phyloP scores from a whole-genome alignment of 2,797 vertebrate genomes.

The Fratercula arctica region DNA sequence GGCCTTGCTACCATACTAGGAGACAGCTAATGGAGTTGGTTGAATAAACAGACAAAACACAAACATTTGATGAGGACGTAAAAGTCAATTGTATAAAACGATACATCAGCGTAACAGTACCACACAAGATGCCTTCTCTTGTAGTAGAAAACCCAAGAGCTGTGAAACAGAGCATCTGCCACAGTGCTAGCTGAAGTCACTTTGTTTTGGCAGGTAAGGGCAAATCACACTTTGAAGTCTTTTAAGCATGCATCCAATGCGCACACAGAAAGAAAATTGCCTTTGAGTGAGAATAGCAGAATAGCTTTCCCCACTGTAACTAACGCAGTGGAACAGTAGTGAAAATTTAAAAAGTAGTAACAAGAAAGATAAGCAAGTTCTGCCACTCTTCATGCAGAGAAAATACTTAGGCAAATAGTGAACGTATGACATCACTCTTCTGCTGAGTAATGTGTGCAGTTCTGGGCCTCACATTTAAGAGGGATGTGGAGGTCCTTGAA shows the following conservation, averaged over 20 bases:
- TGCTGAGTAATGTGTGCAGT: background rate
- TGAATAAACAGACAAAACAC: background rate
- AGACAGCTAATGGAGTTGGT: background rate
- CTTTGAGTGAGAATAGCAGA: background rate
- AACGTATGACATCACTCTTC: background rate
- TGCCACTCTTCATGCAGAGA: background rate
- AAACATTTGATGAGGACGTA: background rate
- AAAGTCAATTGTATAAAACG: background rate
- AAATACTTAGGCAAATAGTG: background rate
- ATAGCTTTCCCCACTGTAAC: background rate
- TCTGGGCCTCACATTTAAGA: background rate
- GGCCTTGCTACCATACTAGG: background rate
- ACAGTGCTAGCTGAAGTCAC: background rate
- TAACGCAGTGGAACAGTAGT: background rate
- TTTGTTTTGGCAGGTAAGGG: background rate
- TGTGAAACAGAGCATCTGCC: background rate
- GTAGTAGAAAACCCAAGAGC: background rate
- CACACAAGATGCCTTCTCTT: background rate
- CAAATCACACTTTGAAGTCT: background rate
- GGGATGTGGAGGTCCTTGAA: background rate
- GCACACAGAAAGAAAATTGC: background rate
- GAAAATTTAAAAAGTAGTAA: background rate
- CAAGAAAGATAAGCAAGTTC: background rate
- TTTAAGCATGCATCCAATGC: background rate
- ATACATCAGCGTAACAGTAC: background rate